These are phyloP conservation scores for Neofelis nebulosa DNA, from an alignment of 2,113 vertebrate genomes.

Conservation along the genomic window DNA sequence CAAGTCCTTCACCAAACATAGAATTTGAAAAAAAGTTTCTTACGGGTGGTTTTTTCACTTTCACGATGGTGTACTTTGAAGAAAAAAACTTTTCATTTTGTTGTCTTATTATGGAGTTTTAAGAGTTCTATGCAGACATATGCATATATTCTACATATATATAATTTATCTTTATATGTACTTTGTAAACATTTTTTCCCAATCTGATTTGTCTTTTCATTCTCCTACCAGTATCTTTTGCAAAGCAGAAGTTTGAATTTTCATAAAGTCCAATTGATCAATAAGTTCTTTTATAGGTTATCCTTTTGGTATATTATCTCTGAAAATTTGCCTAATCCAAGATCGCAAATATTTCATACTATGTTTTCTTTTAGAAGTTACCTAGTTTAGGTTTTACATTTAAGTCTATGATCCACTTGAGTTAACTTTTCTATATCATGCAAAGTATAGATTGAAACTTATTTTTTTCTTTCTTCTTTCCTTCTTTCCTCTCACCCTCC, in stretches of 20 bases:
- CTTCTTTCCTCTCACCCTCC: background rate
- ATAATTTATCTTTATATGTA: background rate
- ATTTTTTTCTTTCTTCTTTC: background rate
- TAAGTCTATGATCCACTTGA: background rate
- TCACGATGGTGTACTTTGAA: background rate
- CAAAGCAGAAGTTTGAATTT: constrained; percentile 27
- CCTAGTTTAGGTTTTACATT: background rate
- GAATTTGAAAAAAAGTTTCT: background rate
- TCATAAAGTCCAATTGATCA: background rate
- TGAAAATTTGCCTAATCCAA: background rate
- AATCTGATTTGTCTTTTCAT: background rate
- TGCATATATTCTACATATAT: too few relatives aligned
- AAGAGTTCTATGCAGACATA: background rate
- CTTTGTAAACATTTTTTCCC: background rate
- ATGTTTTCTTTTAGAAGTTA: background rate
- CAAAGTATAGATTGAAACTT: background rate
- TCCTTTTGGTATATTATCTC: background rate
- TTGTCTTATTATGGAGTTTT: background rate
- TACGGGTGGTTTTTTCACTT: background rate
- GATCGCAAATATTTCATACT: background rate
- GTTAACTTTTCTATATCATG: background rate
- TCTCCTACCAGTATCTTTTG: background rate
- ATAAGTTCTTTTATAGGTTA: background rate
- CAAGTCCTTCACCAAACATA: background rate
- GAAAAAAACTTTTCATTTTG: constrained; percentile 16